Evolutionary conservation across 1,140 invertebrate genomes (phyloP).

Genomic region (Brachionus koreanus): DNA sequence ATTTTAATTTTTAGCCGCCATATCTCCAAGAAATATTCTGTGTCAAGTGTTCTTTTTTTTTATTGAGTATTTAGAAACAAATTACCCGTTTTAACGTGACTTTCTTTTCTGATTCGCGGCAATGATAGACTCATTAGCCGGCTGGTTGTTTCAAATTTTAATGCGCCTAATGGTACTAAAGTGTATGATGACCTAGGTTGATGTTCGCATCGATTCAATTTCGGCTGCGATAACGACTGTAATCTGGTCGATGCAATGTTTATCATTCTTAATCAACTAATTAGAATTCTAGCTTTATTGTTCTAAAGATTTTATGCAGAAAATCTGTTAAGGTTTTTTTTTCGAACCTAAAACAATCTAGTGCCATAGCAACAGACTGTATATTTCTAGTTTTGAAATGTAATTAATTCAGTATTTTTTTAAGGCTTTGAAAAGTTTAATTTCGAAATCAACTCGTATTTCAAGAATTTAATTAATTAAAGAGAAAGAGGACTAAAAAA

Average conservation of each 20-base stretch:
- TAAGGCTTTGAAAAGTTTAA: not conserved
- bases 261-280: not conserved
- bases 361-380: slow-evolving; percentile 37
- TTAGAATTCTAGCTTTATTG: not conserved
- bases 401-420: not conserved
- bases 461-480: not conserved
- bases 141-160: slow-evolving; percentile 1
- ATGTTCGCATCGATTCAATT: not conserved
- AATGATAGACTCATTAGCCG: not conserved
- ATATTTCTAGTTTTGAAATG: not conserved
- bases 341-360: not conserved
- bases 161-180: not conserved
- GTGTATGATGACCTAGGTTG: not conserved
- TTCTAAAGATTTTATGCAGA: not conserved
- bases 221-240: not conserved
- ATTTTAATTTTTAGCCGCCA: not conserved
- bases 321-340: slow-evolving; percentile 20
- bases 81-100: slow-evolving; percentile 25
- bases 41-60: slow-evolving; percentile 22
- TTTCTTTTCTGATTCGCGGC: slow-evolving; percentile 2
- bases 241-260: not conserved
- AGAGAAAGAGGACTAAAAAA: not conserved
- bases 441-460: not conserved
- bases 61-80: not conserved
- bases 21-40: not conserved